These are phyloP conservation scores for Luehdorfia chinensis DNA, from an alignment of 1,140 invertebrate genomes.

Conservation along the genomic window DNA sequence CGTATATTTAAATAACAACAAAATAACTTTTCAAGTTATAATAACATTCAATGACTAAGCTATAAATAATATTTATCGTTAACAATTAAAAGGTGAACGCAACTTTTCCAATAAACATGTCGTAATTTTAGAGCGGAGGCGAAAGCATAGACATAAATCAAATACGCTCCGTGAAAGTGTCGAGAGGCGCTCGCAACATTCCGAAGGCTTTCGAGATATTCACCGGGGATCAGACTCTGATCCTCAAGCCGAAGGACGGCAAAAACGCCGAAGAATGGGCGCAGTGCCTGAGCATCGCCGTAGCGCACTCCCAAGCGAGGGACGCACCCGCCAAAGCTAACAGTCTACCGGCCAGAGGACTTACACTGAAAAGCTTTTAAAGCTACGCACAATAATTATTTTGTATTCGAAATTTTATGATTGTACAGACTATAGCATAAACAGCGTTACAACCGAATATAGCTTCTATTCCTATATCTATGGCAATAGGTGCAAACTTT, in stretches of 20 bases:
- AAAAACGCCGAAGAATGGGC: slow-evolving; percentile 97
- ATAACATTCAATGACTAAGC: too few relatives aligned
- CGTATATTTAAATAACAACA: too few relatives aligned
- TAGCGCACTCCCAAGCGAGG: slow-evolving; percentile 86
- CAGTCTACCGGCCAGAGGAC: slow-evolving; percentile 80
- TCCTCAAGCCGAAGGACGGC: slow-evolving; percentile 95
- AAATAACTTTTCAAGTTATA: too few relatives aligned
- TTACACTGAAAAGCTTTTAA: slow-evolving; percentile 71
- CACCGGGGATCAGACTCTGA: slow-evolving; percentile 93
- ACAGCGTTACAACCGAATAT: neutral
- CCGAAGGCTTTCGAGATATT: slow-evolving; percentile 98
- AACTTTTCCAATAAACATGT: too few relatives aligned
- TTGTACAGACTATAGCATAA: neutral
- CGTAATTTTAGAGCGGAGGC: slow-evolving; percentile 81
- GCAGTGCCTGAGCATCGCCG: slow-evolving; percentile 91
- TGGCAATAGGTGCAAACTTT: too few relatives aligned
- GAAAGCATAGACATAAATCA: slow-evolving; percentile 92
- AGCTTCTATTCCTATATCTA: neutral
- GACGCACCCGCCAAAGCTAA: slow-evolving; percentile 83
- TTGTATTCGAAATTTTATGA: slow-evolving; percentile 8
- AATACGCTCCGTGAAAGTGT: slow-evolving; percentile 94
- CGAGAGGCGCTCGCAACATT: slow-evolving; percentile 89
- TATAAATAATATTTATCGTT: too few relatives aligned
- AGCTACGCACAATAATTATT: slow-evolving; percentile 1
- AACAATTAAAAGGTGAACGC: too few relatives aligned